Base-by-base conservation (phyloP, 2,797 vertebrate genomes). In the Mormyrus proboscirostris region DNA sequence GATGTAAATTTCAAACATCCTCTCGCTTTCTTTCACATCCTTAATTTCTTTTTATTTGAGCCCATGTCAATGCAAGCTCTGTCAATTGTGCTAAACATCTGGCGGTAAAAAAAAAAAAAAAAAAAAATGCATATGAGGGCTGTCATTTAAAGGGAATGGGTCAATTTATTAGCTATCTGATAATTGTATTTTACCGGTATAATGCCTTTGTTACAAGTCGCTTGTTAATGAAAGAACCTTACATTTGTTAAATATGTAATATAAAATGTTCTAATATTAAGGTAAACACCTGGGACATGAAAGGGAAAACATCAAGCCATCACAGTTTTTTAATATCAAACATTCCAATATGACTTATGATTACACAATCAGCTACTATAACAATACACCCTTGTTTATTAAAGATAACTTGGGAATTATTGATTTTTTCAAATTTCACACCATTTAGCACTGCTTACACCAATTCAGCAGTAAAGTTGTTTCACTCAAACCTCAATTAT, bases 11-110 rank as follows among this genome's bases (percentile, higher is more conserved):
- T 57, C 29, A 87, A 86, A 51, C 51, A 53, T 51, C 53, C 16
- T 59, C 25, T 33, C 8, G 2, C 4, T 55, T 55, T 38, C 49
- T 41, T 41, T 44, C 53, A 87, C 51, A 59, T 57, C 86, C 19
- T 1, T 59, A 41, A 53, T 29, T 29, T 41, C 25, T 87, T 87
- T 87, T 87, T 82, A 57, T 87, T 87, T 87, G 16, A 87, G 55
- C 9, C 76, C 41, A 87, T 51, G 50, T 87, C 53, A 87, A 25
- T 59, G 44, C 29, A 57, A 19, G 86, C 33, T 87, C 53, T 87
- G 86, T 57, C 29, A 33, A 57, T 41, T 87, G 85, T 87, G 53
- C 51, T 87, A 33, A 57, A 55, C 85, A 87, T 87, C 47, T 84
- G 47, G 12, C 22, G 3, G 29, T 84, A 9, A 62, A 62, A 62